A percentile compares a stretch with the other conserved stretches of the same genome.
Conservation (phyloP, 2,888 invertebrate species). For the Melolontha melolontha region DNA sequence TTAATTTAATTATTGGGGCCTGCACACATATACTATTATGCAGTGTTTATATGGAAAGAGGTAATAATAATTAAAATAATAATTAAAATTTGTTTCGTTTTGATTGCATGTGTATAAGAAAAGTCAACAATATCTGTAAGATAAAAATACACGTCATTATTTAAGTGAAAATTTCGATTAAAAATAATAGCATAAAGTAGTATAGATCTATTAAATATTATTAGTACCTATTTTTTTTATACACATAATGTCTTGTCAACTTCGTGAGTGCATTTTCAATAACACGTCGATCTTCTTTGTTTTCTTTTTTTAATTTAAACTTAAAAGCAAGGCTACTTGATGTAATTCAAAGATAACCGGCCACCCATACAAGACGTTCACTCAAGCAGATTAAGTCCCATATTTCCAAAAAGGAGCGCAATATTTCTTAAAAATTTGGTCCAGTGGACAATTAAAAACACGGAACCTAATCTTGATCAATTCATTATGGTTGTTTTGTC, state of each 20-base stretch:
- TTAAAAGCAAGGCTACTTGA: slow-evolving; percentile 44
- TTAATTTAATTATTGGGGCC: too few relatives aligned
- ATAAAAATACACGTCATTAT: too few relatives aligned
- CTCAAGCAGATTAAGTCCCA: slow-evolving; percentile 46
- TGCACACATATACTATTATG: too few relatives aligned
- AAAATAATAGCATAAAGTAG: too few relatives aligned
- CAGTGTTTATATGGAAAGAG: too few relatives aligned
- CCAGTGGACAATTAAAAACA: slow-evolving; percentile 64
- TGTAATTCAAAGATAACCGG: slow-evolving; percentile 43
- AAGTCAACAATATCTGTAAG: too few relatives aligned
- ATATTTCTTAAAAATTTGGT: slow-evolving; percentile 59
- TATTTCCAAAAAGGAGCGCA: slow-evolving; percentile 50
- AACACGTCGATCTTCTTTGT: slow-evolving; percentile 33
- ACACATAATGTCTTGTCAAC: neutral
- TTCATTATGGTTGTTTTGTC: slow-evolving; percentile 65
- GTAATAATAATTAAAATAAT: too few relatives aligned
- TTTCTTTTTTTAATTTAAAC: slow-evolving; percentile 37
- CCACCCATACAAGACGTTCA: slow-evolving; percentile 45
- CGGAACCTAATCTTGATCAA: slow-evolving; percentile 64
- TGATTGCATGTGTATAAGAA: too few relatives aligned
- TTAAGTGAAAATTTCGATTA: too few relatives aligned
- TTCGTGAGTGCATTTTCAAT: slow-evolving; percentile 13
- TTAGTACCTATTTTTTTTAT: neutral
- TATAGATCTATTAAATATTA: neutral
- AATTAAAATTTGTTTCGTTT: too few relatives aligned